Conservation (phyloP, 2,888 invertebrate species). For the Trichacis sp. region DNA sequence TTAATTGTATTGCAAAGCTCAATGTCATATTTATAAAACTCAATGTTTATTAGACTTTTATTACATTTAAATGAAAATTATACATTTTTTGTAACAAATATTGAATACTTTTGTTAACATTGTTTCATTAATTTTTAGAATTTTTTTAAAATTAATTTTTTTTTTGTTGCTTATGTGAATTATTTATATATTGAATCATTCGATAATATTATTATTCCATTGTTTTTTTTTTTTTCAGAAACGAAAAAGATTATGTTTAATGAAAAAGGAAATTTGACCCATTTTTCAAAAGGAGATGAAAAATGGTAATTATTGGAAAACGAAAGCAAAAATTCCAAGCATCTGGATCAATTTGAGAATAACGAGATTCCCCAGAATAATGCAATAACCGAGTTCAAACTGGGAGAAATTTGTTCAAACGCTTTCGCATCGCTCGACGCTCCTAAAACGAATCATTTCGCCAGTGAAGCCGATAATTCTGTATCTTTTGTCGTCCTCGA, state of each 20-base stretch:
- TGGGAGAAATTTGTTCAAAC: constrained; percentile 49
- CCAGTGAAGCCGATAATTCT: constrained; percentile 36
- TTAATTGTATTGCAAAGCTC: background rate
- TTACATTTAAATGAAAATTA: too few relatives aligned
- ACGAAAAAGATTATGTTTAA: background rate
- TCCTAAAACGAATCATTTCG: constrained; percentile 24
- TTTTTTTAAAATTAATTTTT: too few relatives aligned
- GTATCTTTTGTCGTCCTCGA: constrained; percentile 59
- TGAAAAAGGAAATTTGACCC: background rate
- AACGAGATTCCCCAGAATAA: constrained; percentile 49
- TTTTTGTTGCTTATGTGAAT: background rate
- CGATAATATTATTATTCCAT: too few relatives aligned
- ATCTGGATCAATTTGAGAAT: constrained; percentile 47
- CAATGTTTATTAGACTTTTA: too few relatives aligned
- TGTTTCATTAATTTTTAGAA: too few relatives aligned
- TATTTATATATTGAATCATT: too few relatives aligned
- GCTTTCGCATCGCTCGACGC: constrained; percentile 36
- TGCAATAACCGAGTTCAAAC: constrained; percentile 50
- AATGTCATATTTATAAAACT: too few relatives aligned
- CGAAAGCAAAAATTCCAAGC: background rate
- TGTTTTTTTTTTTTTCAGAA: background rate
- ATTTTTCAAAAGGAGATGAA: background rate
- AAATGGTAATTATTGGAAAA: constrained; percentile 18
- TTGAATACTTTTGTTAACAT: too few relatives aligned
- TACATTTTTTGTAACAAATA: too few relatives aligned